Conservation (phyloP, 2,113 vertebrate species). For the Leptodactylus fuscus region DNA sequence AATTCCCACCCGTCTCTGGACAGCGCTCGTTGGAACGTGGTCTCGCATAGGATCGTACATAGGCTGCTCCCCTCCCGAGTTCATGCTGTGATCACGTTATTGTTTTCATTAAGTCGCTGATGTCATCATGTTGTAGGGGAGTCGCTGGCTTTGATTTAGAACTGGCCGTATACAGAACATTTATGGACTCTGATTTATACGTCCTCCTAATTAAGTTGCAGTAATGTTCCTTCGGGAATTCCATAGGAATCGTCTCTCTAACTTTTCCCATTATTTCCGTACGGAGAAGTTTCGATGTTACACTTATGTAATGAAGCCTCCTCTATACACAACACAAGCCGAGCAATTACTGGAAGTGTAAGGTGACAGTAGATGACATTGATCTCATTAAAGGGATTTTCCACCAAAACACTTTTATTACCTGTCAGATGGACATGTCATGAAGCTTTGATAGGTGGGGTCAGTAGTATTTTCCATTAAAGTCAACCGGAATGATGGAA, state of each 20-base stretch:
- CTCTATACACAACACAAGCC: too few species aligned
- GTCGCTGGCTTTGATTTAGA: conserved; percentile 25
- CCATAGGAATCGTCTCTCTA: neutral
- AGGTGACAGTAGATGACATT: neutral
- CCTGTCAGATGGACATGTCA: neutral
- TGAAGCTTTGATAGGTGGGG: neutral
- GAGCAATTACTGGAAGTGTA: neutral
- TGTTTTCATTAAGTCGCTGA: conserved; percentile 43
- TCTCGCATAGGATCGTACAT: neutral
- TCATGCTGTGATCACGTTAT: conserved; percentile 36
- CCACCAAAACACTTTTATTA: neutral
- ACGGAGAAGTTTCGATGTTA: neutral
- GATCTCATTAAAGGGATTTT: conserved; percentile 23
- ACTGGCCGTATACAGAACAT: neutral
- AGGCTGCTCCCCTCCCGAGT: neutral
- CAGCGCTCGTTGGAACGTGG: conserved; percentile 6
- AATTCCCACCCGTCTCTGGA: neutral
- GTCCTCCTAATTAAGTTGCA: conserved; percentile 42
- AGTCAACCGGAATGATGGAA: too few species aligned
- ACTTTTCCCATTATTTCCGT: neutral
- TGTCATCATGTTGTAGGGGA: conserved; percentile 4
- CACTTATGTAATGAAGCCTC: neutral
- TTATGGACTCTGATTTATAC: conserved; percentile 42
- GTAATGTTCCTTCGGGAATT: conserved; percentile 20
- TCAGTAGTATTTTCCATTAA: too few species aligned